Evolutionary conservation across 1,140 invertebrate genomes (phyloP), one percentile per base, ranked within the genome.

Genomic region (Aphaenogaster floridana): DNA sequence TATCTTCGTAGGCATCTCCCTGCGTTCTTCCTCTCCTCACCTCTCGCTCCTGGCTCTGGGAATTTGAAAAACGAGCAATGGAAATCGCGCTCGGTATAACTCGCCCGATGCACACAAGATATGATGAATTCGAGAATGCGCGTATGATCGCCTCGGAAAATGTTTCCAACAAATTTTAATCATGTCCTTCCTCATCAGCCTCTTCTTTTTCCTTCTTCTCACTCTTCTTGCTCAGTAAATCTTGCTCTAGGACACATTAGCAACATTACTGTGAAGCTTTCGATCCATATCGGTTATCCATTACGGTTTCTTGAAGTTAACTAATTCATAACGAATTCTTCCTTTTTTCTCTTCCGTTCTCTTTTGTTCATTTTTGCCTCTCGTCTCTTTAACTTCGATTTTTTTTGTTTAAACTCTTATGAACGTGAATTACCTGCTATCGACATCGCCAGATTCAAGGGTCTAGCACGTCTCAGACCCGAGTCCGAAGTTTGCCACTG

Each of bases 61-160:
- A 78, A 64, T 48, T 63, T 36, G 54, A 61, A 78, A 78, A 78
- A 45, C 21, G 74, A 78, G 57, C 54, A 61, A 77, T 28, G 54
- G 3, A 34, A 63, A 78, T 17, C 34, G 72, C 72, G 36, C 36
- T 0, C 50, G 17, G 17, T 28, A 36, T 34, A 76, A 77, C 21
- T 61, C 74, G 74, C 5, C 42, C 28, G 59, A 78, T 78, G 57
- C 39, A n/a, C 4, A 61, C 39, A 1, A 61, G 57, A 45, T 48
- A 64, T 36, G 42, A 64, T 78, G 28, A 64, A 79, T 79, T 79
- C 45, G 59, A 79, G 28, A 11, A 66, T 66, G 61, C 42, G n/a
- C 13, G 28, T 45, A 48, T 28, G 13, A 50, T 66, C 34, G 28
- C 6, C 17, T 11, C 9, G 61, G 42, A 50, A 66, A 79, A 79